These are phyloP conservation scores for Oryzias javanicus DNA, from an alignment of 2,113 vertebrate genomes.

Conservation along the genomic window DNA sequence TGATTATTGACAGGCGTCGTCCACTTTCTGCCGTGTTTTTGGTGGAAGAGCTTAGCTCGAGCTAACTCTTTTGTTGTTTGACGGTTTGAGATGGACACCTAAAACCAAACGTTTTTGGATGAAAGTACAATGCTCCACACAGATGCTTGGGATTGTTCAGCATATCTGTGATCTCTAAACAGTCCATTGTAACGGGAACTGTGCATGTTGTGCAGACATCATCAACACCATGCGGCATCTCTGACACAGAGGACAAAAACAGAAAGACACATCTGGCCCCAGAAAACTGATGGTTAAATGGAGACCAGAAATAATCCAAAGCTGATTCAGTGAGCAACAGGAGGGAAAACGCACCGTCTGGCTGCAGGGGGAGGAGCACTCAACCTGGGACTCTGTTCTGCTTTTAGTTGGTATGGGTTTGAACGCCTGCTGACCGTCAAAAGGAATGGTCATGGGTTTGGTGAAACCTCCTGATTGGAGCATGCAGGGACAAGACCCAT, in stretches of 20 bases:
- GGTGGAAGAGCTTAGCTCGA: slow-evolving; percentile 9
- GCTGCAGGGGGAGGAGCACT: background rate
- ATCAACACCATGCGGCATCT: background rate
- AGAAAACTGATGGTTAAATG: slow-evolving; percentile 29
- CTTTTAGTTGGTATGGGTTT: slow-evolving; percentile 31
- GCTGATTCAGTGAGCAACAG: slow-evolving; percentile 36
- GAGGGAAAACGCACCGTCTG: slow-evolving; percentile 6
- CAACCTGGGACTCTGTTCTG: background rate
- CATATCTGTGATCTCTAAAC: background rate
- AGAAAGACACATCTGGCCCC: background rate
- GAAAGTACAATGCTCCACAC: slow-evolving; percentile 6
- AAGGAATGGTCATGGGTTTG: slow-evolving; percentile 37
- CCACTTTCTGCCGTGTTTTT: background rate
- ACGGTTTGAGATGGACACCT: background rate
- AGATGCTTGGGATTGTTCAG: background rate
- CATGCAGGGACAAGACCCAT: slow-evolving; percentile 27
- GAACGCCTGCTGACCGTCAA: slow-evolving; percentile 36
- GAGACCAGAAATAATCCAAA: slow-evolving; percentile 27
- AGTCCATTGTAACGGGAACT: background rate
- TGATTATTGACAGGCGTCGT: slow-evolving; percentile 32
- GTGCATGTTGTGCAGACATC: slow-evolving; percentile 1
- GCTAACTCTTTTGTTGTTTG: background rate
- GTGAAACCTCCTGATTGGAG: slow-evolving; percentile 21
- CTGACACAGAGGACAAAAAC: slow-evolving; percentile 10
- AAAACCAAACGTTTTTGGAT: slow-evolving; percentile 8